Conservation (phyloP, 2,888 invertebrate genomes). For the Malachius bipustulatus region DNA sequence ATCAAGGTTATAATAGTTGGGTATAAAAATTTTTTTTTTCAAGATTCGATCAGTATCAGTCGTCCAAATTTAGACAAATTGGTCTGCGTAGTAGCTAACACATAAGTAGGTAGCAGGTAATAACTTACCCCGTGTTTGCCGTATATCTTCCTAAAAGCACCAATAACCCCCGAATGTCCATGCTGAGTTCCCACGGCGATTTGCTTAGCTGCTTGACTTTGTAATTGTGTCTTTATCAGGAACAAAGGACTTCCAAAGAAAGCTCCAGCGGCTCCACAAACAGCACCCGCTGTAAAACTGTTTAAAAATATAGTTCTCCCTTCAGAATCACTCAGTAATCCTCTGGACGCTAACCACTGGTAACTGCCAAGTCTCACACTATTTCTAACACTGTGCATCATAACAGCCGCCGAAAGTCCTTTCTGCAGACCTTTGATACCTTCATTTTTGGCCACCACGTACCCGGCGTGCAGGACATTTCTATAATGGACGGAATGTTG, state of each 20-base stretch:
- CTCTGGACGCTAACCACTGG: constrained; percentile 57
- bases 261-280: constrained; percentile 58
- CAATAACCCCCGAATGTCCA: constrained; percentile 47
- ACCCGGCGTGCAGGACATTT: constrained; percentile 71
- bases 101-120: too few species aligned
- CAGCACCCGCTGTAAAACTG: constrained; percentile 42
- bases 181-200: constrained; percentile 84
- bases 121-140: constrained; percentile 44
- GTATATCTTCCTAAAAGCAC: constrained; percentile 43
- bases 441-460: constrained; percentile 67
- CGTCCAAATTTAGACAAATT: too few species aligned
- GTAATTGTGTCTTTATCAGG: constrained; percentile 79
- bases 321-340: constrained; percentile 44
- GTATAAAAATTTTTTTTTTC: too few species aligned
- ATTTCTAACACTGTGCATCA: constrained; percentile 81
- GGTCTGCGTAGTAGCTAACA: too few species aligned
- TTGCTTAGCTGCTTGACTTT: constrained; percentile 55
- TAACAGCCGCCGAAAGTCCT: constrained; percentile 74
- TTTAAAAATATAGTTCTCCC: constrained; percentile 40
- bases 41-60: too few species aligned
- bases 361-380: constrained; percentile 61
- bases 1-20: too few species aligned
- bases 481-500: constrained; percentile 48
- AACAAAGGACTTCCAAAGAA: constrained; percentile 64
- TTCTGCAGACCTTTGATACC: constrained; percentile 66